Evolutionary conservation across 2,113 vertebrate species (phyloP).

Genomic region (Nerophis lumbriciformis): DNA sequence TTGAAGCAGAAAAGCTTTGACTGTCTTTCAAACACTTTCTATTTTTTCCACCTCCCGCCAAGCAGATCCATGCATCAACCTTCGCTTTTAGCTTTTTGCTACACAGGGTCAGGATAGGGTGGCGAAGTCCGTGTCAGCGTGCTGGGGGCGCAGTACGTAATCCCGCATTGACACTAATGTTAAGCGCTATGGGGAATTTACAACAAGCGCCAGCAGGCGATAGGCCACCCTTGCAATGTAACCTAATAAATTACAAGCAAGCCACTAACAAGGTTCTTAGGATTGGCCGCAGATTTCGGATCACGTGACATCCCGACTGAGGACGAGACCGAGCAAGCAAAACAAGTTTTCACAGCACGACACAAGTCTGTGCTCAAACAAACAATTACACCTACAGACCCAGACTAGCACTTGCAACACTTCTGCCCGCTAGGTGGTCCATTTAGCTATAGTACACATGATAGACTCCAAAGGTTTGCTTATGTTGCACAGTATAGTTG

Average conservation of each 20-base stretch:
- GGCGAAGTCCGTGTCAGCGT: background rate
- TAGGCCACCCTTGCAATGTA: background rate
- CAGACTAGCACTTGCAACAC: conserved; percentile 12
- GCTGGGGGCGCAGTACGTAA: background rate
- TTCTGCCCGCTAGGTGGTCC: conserved; percentile 21
- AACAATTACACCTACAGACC: background rate
- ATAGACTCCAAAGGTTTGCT: conserved; percentile 16
- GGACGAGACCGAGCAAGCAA: background rate
- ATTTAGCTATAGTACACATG: conserved; percentile 25
- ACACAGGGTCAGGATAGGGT: background rate
- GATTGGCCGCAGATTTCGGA: background rate
- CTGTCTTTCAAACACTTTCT: conserved; percentile 1
- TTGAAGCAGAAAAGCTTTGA: background rate
- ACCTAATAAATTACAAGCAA: background rate
- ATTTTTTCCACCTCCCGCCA: conserved; percentile 5
- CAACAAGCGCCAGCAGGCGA: conserved; percentile 1
- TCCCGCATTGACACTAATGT: background rate
- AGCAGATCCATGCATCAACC: conserved; percentile 20
- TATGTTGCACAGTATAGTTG: conserved; percentile 32
- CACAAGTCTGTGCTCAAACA: conserved; percentile 1
- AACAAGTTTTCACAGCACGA: background rate
- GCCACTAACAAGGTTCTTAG: conserved; percentile 1
- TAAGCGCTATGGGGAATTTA: background rate
- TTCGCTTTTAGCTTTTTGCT: conserved; percentile 3
- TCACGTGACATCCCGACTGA: background rate